Evolutionary conservation across 2,113 vertebrate genomes (phyloP).

Genomic region (Dasypus novemcinctus): DNA sequence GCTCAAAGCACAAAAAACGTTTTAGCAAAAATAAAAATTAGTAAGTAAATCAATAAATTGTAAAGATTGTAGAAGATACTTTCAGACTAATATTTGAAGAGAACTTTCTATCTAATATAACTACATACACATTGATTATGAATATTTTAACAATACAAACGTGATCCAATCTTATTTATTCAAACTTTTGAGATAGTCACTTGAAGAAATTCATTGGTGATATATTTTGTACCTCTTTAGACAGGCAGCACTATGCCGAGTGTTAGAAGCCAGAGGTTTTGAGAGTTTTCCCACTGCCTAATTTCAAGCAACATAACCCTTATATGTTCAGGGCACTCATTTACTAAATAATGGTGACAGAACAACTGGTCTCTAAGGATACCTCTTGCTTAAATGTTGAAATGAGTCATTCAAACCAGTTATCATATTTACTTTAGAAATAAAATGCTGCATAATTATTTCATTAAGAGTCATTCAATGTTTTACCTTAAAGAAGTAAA

Average conservation of each 20-base stretch:
- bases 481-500: background rate
- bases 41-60: background rate
- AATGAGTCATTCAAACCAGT: background rate
- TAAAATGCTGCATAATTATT: background rate
- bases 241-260: background rate
- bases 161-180: background rate
- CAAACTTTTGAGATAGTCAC: background rate
- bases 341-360: background rate
- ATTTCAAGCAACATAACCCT: background rate
- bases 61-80: background rate
- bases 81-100: constrained; percentile 16
- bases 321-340: background rate
- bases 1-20: background rate
- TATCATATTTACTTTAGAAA: background rate
- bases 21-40: background rate
- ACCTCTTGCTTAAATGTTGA: background rate
- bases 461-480: background rate
- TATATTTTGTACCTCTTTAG: background rate
- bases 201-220: background rate
- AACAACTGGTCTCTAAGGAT: background rate
- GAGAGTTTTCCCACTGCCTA: background rate
- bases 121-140: background rate
- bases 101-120: background rate
- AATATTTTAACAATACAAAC: background rate
- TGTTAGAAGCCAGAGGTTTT: background rate